Evolutionary conservation across 2,888 invertebrate species (phyloP).

Genomic region (Apocheima hispidaria): DNA sequence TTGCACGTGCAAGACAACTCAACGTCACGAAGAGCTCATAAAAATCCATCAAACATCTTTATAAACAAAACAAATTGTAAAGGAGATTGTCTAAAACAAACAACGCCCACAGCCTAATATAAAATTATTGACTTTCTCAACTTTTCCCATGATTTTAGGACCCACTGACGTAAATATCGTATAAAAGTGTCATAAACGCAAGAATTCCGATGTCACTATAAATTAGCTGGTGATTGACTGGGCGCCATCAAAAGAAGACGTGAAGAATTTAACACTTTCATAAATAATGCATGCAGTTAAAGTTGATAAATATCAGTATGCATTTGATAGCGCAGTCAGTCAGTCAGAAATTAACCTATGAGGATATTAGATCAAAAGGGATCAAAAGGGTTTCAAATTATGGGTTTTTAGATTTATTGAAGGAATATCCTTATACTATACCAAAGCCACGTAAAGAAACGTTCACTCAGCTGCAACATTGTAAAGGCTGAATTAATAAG

Average conservation of each 20-base stretch:
- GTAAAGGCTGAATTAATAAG: too few relatives aligned
- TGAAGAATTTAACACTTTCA: conserved; percentile 41
- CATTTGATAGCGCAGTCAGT: not conserved
- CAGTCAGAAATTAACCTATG: not conserved
- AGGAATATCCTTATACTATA: too few relatives aligned
- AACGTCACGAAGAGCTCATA: conserved; percentile 19
- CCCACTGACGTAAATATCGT: conserved; percentile 22
- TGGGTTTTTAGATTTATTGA: too few relatives aligned
- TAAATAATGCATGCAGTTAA: conserved; percentile 34
- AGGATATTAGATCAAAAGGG: not conserved
- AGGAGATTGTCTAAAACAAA: conserved; percentile 42
- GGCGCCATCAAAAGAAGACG: conserved; percentile 42
- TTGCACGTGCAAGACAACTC: not conserved
- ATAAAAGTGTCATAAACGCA: conserved; percentile 54
- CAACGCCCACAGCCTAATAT: conserved; percentile 49
- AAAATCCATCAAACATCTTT: conserved; percentile 44
- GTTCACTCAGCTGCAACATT: too few relatives aligned
- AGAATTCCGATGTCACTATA: conserved; percentile 47
- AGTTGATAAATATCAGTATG: conserved; percentile 9
- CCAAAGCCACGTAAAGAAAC: too few relatives aligned
- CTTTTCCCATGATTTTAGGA: conserved; percentile 29
- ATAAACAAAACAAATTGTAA: conserved; percentile 50
- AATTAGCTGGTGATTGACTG: conserved; percentile 49
- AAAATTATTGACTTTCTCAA: conserved; percentile 48
- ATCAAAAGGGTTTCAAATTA: too few relatives aligned